These are phyloP conservation scores for Cyaniris semiargus DNA, from an alignment of 2,888 invertebrate genomes.

Conservation along the genomic window DNA sequence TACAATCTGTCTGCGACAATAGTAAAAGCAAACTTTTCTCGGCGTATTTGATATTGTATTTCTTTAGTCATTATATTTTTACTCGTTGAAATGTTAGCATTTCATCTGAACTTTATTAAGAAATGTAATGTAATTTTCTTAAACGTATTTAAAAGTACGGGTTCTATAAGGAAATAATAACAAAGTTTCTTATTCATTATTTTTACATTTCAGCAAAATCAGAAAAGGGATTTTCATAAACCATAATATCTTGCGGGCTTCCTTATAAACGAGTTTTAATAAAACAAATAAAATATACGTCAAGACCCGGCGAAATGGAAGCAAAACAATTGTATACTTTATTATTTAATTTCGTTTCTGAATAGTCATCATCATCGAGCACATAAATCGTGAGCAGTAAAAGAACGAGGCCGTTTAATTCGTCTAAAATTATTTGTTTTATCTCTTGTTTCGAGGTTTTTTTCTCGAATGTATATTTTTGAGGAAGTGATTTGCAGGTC, in stretches of 20 bases:
- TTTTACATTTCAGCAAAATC: conserved; percentile 48
- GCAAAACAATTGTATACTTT: conserved; percentile 70
- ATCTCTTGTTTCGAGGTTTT: conserved; percentile 18
- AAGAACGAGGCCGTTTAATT: conserved; percentile 2
- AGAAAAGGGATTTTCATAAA: conserved; percentile 52
- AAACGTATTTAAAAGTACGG: conserved; percentile 38
- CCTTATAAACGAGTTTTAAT: conserved; percentile 67
- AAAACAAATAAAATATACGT: conserved; percentile 67
- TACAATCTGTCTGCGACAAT: too few species aligned
- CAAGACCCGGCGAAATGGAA: conserved; percentile 65
- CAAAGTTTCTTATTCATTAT: conserved; percentile 50
- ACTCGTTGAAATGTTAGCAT: conserved; percentile 1
- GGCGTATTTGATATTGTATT: neutral
- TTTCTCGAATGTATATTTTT: neutral
- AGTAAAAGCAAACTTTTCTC: too few species aligned
- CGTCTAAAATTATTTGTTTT: conserved; percentile 13
- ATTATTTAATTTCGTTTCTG: conserved; percentile 72
- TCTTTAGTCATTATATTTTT: neutral
- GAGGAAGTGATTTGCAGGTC: neutral
- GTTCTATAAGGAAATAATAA: conserved; percentile 43
- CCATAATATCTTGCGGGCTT: conserved; percentile 59
- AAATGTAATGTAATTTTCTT: conserved; percentile 40
- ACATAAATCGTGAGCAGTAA: neutral
- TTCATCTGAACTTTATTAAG: conserved; percentile 31
- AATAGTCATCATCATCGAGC: conserved; percentile 51